Percentiles rank a stretch among this genome's conserved stretches.
Conservation (phyloP, 2,113 vertebrate genomes). For the Spheniscus mendiculus region DNA sequence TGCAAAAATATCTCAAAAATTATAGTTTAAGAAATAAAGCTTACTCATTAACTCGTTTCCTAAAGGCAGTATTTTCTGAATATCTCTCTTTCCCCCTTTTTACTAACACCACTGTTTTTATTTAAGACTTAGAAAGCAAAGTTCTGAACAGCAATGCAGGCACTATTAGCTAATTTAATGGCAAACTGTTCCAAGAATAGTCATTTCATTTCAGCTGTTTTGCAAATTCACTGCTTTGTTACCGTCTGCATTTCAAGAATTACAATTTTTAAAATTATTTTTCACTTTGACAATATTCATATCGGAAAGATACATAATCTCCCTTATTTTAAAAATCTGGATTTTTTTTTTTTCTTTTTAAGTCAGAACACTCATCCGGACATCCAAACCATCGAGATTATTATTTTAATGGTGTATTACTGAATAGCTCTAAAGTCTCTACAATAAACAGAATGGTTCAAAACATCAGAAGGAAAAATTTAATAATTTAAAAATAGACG, state of each 20-base stretch:
- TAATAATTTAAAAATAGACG: not conserved
- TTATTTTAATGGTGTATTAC: not conserved
- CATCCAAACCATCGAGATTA: not conserved
- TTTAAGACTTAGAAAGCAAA: not conserved
- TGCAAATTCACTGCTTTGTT: not conserved
- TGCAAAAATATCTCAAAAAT: not conserved
- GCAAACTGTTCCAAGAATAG: not conserved
- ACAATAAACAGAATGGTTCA: not conserved
- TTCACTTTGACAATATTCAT: not conserved
- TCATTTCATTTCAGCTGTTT: not conserved
- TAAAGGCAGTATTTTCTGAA: not conserved
- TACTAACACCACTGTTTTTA: not conserved
- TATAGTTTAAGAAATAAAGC: not conserved
- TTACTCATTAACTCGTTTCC: not conserved
- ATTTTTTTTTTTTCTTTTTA: not conserved
- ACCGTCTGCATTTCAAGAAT: not conserved
- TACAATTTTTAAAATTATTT: not conserved
- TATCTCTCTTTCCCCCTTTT: not conserved
- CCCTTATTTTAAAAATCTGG: not conserved
- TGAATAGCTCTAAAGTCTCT: not conserved
- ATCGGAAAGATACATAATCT: not conserved
- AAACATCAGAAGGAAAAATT: not conserved
- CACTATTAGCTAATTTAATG: not conserved
- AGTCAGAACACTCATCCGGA: not conserved
- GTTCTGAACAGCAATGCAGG: not conserved